Conservation (phyloP, 2,113 vertebrate species). For the Progne subis region DNA sequence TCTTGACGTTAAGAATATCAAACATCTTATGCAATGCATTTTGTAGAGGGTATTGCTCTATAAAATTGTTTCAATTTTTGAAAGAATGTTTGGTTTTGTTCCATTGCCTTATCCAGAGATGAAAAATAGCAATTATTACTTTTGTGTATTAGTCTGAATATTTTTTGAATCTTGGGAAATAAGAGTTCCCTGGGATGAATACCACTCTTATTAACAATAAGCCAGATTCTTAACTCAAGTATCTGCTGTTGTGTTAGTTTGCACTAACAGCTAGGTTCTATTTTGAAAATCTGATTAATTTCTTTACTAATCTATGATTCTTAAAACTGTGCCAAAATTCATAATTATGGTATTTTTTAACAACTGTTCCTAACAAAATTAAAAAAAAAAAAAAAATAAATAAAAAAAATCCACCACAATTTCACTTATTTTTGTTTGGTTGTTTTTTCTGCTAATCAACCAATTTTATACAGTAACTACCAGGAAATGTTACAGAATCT, state of each 20-base stretch:
- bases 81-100: background rate
- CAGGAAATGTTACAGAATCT: background rate
- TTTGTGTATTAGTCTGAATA: background rate
- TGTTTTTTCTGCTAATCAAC: background rate
- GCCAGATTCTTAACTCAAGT: background rate
- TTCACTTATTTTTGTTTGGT: background rate
- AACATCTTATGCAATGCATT: background rate
- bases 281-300: background rate
- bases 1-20: background rate
- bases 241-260: background rate
- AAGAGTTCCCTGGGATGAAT: background rate
- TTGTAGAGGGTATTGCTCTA: background rate
- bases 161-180: background rate
- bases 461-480: background rate
- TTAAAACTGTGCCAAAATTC: background rate
- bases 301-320: background rate
- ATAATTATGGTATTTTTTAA: background rate
- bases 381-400: too few species aligned
- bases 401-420: background rate
- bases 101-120: background rate
- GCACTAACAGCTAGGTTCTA: background rate
- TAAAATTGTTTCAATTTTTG: background rate
- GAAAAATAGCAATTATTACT: background rate
- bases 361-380: background rate
- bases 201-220: background rate